These are phyloP conservation scores for Malacoraja senta DNA, from an alignment of 2,797 vertebrate species.

Conservation along the genomic window DNA sequence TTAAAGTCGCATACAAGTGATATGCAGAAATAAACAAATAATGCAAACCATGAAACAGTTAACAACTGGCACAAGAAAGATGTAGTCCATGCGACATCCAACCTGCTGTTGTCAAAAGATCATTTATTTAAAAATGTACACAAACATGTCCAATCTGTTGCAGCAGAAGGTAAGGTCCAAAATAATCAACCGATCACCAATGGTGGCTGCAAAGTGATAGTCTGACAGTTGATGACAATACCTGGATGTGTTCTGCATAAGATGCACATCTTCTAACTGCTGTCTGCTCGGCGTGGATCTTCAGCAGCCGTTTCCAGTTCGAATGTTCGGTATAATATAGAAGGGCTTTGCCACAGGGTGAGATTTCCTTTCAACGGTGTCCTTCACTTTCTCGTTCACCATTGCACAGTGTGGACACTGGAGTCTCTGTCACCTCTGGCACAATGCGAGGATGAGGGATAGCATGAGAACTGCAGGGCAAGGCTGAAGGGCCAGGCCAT, in stretches of 20 bases:
- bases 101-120: slow-evolving; percentile 46
- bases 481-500: slow-evolving; percentile 59
- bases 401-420: slow-evolving; percentile 60
- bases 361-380: slow-evolving; percentile 63
- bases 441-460: slow-evolving; percentile 60
- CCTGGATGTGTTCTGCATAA: slow-evolving; percentile 55
- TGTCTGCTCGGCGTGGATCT: slow-evolving; percentile 52
- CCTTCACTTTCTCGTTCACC: slow-evolving; percentile 68
- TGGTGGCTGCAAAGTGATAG: slow-evolving; percentile 49
- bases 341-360: slow-evolving; percentile 61
- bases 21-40: neutral
- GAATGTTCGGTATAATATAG: slow-evolving; percentile 64
- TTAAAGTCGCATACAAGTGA: slow-evolving; percentile 29
- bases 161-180: slow-evolving; percentile 81
- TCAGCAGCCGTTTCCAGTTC: slow-evolving; percentile 72
- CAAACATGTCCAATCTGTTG: slow-evolving; percentile 73
- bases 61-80: slow-evolving; percentile 1
- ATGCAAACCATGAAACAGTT: slow-evolving; percentile 11
- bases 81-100: slow-evolving; percentile 23
- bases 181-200: slow-evolving; percentile 55
- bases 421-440: slow-evolving; percentile 81
- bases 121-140: slow-evolving; percentile 97
- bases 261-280: slow-evolving; percentile 54
- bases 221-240: slow-evolving; percentile 62
- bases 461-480: slow-evolving; percentile 57